Evolutionary conservation across 2,113 vertebrate species (phyloP).

Genomic region (Microtus pennsylvanicus): DNA sequence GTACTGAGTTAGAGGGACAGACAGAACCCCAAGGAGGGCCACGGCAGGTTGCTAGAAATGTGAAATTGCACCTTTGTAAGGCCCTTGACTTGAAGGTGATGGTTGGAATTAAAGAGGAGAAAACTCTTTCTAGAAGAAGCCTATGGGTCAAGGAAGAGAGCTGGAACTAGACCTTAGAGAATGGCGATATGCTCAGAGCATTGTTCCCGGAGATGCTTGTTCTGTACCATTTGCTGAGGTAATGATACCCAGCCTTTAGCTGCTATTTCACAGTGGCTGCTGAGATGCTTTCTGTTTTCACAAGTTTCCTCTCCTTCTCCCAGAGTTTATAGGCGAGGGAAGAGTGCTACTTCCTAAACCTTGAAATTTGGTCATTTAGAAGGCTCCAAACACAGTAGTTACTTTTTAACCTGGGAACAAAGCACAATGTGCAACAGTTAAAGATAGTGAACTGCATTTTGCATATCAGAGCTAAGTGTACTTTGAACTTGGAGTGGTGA

Average conservation of each 20-base stretch:
- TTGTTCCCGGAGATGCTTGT: background rate
- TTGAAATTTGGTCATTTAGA: conserved; percentile 15
- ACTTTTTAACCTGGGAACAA: conserved; percentile 74
- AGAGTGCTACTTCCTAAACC: conserved; percentile 28
- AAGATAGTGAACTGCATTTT: conserved; percentile 60
- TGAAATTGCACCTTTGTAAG: background rate
- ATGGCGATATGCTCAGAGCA: background rate
- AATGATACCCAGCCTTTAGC: conserved; percentile 14
- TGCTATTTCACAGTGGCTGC: conserved; percentile 12
- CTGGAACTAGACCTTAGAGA: background rate
- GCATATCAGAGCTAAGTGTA: conserved; percentile 68
- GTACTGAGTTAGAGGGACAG: background rate
- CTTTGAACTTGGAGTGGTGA: conserved; percentile 69
- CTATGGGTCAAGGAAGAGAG: background rate
- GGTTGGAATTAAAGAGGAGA: background rate
- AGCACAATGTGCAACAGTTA: conserved; percentile 61
- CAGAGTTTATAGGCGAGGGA: conserved; percentile 23
- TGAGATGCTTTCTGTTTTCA: conserved; percentile 5
- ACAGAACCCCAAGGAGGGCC: background rate
- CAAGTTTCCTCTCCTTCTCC: conserved; percentile 47
- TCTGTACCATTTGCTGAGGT: conserved; percentile 42
- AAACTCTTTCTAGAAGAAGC: background rate
- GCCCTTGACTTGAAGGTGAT: background rate
- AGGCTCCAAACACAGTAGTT: conserved; percentile 70
- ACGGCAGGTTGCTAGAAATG: background rate